Base-by-base conservation (phyloP, 1,140 invertebrate genomes). In the Listronotus bonariensis region DNA sequence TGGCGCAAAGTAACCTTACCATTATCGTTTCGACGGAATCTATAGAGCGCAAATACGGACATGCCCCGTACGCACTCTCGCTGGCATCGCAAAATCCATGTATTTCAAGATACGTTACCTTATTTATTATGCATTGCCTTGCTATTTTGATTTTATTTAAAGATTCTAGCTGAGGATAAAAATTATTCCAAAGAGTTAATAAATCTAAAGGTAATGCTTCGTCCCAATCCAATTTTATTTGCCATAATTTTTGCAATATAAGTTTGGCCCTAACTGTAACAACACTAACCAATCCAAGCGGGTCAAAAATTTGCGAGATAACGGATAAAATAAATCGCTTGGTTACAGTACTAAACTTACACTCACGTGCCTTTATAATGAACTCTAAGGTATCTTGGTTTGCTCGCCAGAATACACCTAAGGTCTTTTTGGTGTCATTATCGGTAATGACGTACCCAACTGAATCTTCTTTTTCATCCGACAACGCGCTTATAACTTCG, bases 231-330 rank as follows among this genome's bases (percentile, higher is more conserved):
- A 79, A 83, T 69, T 72, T 12, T 77, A 6, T 9, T 73, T 59
- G 15, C 79, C 79, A 79, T 9, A 81, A 38, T 55, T 74, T 57
- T 72, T 82, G 80, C 9, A 82, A 43, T 6, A 81, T 59, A 1
- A 78, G 70, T 69, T 82, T 81, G 14, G 72, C 70, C 10, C 54
- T 60, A 9, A 80, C 70, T 3, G 71, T 74, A 11, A 76, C 41
- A 20, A 78, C 76, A 38, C 68, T 3, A 72, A 72, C 0, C 5
- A 51, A 7, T 7, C 81, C 80, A 60, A 77, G 81, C 7, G 78
- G 55, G n/a, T 70, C 55, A n/a, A 45, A 45, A 14, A 45, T 45
- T 11, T 45, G 18, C 6, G 15, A 20, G 6, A 63, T 12, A 76
- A 78, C 45, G 80, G 45, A n/a, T 7, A 81, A 65, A 18, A 12